phyloP scores from a whole-genome alignment of 2,888 invertebrate genomes.

The Biston stratarius region DNA sequence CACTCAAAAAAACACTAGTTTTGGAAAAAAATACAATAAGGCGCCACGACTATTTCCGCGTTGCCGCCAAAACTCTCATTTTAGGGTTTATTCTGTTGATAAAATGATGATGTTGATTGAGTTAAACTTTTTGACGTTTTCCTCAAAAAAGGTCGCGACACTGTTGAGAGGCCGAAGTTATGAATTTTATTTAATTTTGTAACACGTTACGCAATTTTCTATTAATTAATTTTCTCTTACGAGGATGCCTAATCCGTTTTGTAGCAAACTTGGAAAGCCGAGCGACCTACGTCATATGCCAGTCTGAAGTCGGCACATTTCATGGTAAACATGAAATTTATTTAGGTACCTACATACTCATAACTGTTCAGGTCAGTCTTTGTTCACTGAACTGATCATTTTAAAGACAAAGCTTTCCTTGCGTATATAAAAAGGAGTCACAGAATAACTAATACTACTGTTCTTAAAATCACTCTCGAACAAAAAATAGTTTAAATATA shows the following conservation, averaged over 20 bases:
- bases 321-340: conserved; percentile 50
- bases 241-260: conserved; percentile 67
- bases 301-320: conserved; percentile 62
- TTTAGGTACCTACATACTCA: conserved; percentile 50
- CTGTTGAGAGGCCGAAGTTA: conserved; percentile 15
- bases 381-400: neutral
- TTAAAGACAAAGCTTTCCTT: neutral
- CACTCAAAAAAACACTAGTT: too few species aligned
- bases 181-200: conserved; percentile 52
- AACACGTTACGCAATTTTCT: conserved; percentile 60
- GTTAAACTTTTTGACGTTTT: conserved; percentile 21
- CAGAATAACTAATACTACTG: too few species aligned
- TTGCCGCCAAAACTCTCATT: too few species aligned
- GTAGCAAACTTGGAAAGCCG: conserved; percentile 63
- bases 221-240: conserved; percentile 65
- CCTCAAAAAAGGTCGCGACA: conserved; percentile 32
- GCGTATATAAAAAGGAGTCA: too few species aligned
- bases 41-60: too few species aligned
- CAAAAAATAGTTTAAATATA: too few species aligned
- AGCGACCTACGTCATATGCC: conserved; percentile 60
- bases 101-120: conserved; percentile 4
- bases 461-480: too few species aligned
- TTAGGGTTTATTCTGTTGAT: neutral
- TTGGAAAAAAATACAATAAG: too few species aligned
- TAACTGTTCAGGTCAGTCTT: conserved; percentile 20